Evolutionary conservation across 2,113 vertebrate species (phyloP), one percentile per base, ranked within the genome.

Genomic region (Mesitornis unicolor): DNA sequence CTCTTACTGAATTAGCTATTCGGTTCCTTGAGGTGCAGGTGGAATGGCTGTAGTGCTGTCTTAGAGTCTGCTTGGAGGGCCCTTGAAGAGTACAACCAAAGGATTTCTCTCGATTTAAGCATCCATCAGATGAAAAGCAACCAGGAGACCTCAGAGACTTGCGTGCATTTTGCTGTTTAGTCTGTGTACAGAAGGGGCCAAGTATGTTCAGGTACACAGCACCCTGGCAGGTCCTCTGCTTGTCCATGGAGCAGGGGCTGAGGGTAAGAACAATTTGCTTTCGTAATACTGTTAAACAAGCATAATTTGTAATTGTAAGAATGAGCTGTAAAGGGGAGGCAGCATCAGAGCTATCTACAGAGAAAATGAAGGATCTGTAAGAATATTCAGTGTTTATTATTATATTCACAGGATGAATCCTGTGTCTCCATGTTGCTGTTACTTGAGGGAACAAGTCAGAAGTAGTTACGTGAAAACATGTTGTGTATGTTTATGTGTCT

Each of bases 151-250:
- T 97, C 73, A 91, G 71, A 87, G 69, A 71, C 18, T 84, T 74
- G 81, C 4, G 85, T 97, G 96, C 95, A 94, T 97, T 97, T 95
- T 88, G 82, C 45, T 85, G 38, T 81, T 95, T 90, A 85, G 68
- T 95, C 33, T 90, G 74, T 68, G 84, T 93, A 42, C 87, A 59
- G 90, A 91, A 91, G 60, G 88, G 94, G 91, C 93, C 92, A 97
- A 97, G 94, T 63, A 98, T 98, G 98, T 97, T 98, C 95, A 98
- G 96, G 89, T 98, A 98, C 93, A 98, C 97, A 40, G 97, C 97
- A 77, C 98, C 98, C 51, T 98, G 98, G 97, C 96, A 98, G 92
- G 98, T 98, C 35, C 97, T 98, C 82, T 98, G 98, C 93, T 93
- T 98, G 78, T 97, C 97, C 65, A 97, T 98, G 97, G 97, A 98